Evolutionary conservation across 2,113 vertebrate species (phyloP), one percentile per base, ranked within the genome.

Genomic region (Etia nguti): DNA sequence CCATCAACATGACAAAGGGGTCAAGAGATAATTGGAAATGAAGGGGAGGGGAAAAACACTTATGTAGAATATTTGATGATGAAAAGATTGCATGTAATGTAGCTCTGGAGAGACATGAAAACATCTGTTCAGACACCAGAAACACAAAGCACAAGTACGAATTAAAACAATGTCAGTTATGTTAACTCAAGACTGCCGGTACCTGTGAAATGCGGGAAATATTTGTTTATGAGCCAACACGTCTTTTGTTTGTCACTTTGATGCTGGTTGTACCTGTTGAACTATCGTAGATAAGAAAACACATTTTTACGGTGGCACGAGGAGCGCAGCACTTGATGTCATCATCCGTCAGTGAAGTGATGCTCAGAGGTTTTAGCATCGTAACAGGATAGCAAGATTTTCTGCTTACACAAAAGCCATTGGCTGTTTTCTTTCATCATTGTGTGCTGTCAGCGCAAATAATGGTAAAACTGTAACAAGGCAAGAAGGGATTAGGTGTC

Each of bases 1-100:
- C 89, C 11, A 4, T 95, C 93, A 94, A 83, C 75, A 75, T 85
- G 93, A 94, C 88, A 88, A 92, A 88, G 46, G 57, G 62, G 79
- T 80, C 80, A 83, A 80, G 85, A 86, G 81, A 88, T 88, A 86
- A 81, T 43, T 77, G 36, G 34, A 34, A 87, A 38, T 38, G 4
- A 65, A 38, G 24, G 10, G 11, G 15, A 8, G 26, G 52, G 60
- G 34, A 85, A 82, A 38, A 60, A 83, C 79, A 59, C 38, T 80
- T 90, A n/a, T 48, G 57, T 59, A 48, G 75, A 80, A 54, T 50
- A 87, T 87, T 13, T 2, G 12, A 54, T 57, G 50, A 48, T 86
- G 22, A 84, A 86, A 85, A 79, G 68, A 82, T 85, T 18, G 56
- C 41, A 68, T 22, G 31, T 79, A 34, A 26, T 48, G 82, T 13